These are phyloP conservation scores for Pandemis cinnamomeana DNA, from an alignment of 2,888 invertebrate species.

Conservation along the genomic window DNA sequence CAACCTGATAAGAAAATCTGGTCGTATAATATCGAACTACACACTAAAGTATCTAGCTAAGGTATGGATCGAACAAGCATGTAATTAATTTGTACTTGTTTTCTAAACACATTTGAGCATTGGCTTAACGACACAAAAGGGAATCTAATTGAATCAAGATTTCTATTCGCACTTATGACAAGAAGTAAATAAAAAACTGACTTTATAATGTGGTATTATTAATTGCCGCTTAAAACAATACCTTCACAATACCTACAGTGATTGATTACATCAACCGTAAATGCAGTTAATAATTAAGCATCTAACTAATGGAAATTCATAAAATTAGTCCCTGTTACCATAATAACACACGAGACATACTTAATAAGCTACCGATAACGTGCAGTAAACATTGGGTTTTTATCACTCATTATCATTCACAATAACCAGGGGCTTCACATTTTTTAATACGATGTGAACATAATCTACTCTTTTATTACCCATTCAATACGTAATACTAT, in stretches of 20 bases:
- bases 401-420: constrained; percentile 4
- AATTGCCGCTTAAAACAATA: constrained; percentile 12
- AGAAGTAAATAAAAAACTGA: constrained; percentile 24
- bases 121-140: not conserved
- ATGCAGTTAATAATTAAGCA: constrained; percentile 21
- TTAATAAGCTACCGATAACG: constrained; percentile 15
- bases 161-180: not conserved
- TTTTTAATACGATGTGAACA: not conserved
- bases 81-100: not conserved
- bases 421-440: constrained; percentile 5
- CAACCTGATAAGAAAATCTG: not conserved
- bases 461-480: not conserved
- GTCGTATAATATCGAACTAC: not conserved
- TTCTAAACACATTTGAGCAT: not conserved
- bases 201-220: not conserved
- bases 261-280: constrained; percentile 1
- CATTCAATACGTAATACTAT: not conserved
- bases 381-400: constrained; percentile 20
- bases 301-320: constrained; percentile 9
- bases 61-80: not conserved
- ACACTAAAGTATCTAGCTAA: not conserved
- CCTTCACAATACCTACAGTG: not conserved
- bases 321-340: constrained; percentile 13
- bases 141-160: not conserved
- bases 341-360: constrained; percentile 16